Evolutionary conservation across 2,888 invertebrate genomes (phyloP), one percentile per base, ranked within the genome.

Genomic region (Lycia hirtaria): DNA sequence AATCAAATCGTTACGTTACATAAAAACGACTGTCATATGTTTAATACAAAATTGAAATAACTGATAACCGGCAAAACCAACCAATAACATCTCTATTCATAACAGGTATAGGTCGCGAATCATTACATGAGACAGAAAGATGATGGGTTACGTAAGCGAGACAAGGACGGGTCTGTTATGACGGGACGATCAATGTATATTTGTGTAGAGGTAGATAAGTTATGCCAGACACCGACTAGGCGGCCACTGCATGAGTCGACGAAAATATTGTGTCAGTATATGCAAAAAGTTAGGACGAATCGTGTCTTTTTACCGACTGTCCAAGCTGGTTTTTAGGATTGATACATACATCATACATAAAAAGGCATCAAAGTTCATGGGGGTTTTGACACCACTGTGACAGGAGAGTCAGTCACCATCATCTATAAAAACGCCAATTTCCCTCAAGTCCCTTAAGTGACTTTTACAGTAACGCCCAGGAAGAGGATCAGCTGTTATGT

Each of bases 31-130:
- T 1, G 12, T 14, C 12, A 30, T n/a, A n/a, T n/a, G n/a, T n/a
- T n/a, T n/a, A n/a, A n/a, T 35, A 35, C 3, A 17, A 4, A 3
- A 1, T 3, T 3, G 9, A 14, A 24, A 14, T 14, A 7, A 28
- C 28, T 5, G 14, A 9, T 12, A 37, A 4, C 24, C 52, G 56
- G 45, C 45, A 19, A 48, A 61, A 53, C 67, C 62, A 64, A 35
- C 35, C 56, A 48, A 41, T 43, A 32, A 5, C 52, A 53, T 48
- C 47, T 43, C 52, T 65, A 68, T 22, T 32, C 15, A 52, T 57
- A 48, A 73, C 69, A 69, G 72, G 72, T 71, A 71, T 48, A 45
- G 24, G n/a, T 65, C 54, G 67, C 62, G 60, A 72, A 72, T 69
- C 63, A 67, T 48, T 59, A 67, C 49, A 60, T 35, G 59, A 62